Percentiles rank a stretch among this genome's conserved stretches.
These are phyloP conservation scores for Cheilosia urbana DNA, from an alignment of 2,888 invertebrate species.

Conservation along the genomic window DNA sequence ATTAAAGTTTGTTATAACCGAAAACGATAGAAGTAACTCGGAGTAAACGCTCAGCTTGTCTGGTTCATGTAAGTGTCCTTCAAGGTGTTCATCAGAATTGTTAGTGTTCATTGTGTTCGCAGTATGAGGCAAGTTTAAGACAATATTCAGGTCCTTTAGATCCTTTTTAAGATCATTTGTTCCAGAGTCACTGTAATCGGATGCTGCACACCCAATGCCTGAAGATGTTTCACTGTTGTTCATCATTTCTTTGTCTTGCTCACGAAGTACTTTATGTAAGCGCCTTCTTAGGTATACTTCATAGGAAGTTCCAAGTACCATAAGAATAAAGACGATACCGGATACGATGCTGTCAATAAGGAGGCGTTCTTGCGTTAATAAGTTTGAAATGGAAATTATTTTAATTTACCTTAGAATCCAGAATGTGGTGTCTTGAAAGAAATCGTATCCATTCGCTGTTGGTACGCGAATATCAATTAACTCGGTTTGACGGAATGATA, in stretches of 20 bases:
- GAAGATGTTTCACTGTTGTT: conserved; percentile 83
- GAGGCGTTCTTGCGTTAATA: conserved; percentile 5
- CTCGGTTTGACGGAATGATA: conserved; percentile 84
- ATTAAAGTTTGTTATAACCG: conserved; percentile 90
- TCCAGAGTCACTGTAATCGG: conserved; percentile 83
- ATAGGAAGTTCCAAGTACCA: conserved; percentile 89
- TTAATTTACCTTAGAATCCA: conserved; percentile 87
- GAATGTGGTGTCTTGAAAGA: conserved; percentile 89
- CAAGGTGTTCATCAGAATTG: conserved; percentile 86
- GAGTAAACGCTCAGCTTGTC: conserved; percentile 82
- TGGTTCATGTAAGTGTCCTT: conserved; percentile 85
- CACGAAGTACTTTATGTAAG: conserved; percentile 80
- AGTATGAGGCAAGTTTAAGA: conserved; percentile 83
- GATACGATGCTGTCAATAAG: conserved; percentile 85
- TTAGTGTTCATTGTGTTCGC: conserved; percentile 82
- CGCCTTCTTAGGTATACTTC: conserved; percentile 85
- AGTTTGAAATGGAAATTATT: conserved; percentile 20
- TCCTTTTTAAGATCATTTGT: conserved; percentile 80
- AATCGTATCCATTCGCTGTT: conserved; percentile 87
- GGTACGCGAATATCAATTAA: conserved; percentile 89
- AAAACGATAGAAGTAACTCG: conserved; percentile 91
- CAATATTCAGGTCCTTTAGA: conserved; percentile 81
- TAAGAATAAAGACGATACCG: conserved; percentile 85
- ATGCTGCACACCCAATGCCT: conserved; percentile 84
- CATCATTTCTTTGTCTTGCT: conserved; percentile 83